Evolutionary conservation across 2,888 invertebrate genomes (phyloP).

Genomic region (Leptarthrus brevirostris): DNA sequence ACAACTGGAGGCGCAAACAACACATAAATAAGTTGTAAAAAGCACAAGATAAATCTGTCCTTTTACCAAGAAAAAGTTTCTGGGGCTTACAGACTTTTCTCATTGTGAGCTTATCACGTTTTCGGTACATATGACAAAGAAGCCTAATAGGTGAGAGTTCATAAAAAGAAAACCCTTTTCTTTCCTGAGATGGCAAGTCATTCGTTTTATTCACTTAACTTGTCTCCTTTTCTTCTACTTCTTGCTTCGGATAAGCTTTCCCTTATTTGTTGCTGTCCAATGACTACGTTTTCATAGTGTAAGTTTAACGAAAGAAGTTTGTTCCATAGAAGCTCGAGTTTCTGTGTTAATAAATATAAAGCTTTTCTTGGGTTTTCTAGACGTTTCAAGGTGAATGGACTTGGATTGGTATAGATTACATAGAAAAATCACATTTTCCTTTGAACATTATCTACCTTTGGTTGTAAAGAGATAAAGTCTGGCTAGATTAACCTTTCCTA

Average conservation of each 20-base stretch:
- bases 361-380: not conserved
- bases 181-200: slow-evolving; percentile 25
- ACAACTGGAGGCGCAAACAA: too few species aligned
- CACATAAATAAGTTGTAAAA: not conserved
- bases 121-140: slow-evolving; percentile 46
- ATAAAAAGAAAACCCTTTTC: slow-evolving; percentile 28
- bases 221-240: slow-evolving; percentile 15
- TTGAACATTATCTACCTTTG: not conserved
- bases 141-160: slow-evolving; percentile 45
- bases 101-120: slow-evolving; percentile 50
- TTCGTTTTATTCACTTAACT: slow-evolving; percentile 39
- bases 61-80: not conserved
- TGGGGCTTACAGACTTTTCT: not conserved
- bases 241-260: slow-evolving; percentile 32
- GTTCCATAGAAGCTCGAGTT: not conserved
- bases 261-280: slow-evolving; percentile 29
- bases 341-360: not conserved
- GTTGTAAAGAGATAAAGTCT: not conserved
- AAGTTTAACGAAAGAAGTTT: not conserved
- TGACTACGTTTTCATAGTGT: not conserved
- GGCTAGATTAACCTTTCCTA: too few species aligned
- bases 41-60: not conserved
- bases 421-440: not conserved
- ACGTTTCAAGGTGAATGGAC: slow-evolving; percentile 3
- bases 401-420: not conserved